Evolutionary conservation across 2,888 invertebrate genomes (phyloP).

Genomic region (Ormyrus rosae): DNA sequence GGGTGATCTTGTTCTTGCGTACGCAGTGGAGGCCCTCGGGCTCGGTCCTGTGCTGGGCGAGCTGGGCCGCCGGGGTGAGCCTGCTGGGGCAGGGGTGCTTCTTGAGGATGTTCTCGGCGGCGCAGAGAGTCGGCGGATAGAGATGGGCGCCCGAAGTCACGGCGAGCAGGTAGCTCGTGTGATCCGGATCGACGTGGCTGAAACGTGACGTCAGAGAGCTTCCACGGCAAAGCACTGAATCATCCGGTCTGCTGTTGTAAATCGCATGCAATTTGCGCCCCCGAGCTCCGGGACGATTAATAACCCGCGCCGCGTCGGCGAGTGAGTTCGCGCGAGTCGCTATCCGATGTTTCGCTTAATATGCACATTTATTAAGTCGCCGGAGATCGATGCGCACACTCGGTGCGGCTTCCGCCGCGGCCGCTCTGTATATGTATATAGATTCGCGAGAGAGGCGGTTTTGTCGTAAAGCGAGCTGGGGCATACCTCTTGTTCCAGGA

Average conservation of each 20-base stretch:
- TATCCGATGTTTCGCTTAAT: conserved; percentile 20
- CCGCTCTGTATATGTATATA: no score
- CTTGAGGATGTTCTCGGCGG: conserved; percentile 69
- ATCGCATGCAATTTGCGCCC: conserved; percentile 24
- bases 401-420: no score
- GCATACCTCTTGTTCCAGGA: conserved; percentile 73
- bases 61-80: conserved; percentile 47
- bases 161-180: conserved; percentile 72
- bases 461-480: no score
- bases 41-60: conserved; percentile 64
- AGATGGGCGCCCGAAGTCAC: conserved; percentile 71
- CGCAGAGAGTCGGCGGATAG: conserved; percentile 73
- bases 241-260: conserved; percentile 31
- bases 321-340: neutral
- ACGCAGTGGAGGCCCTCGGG: conserved; percentile 74
- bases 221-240: conserved; percentile 25
- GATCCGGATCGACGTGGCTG: conserved; percentile 69
- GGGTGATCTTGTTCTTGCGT: conserved; percentile 70
- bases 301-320: neutral
- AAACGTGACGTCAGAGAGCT: conserved; percentile 49
- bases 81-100: conserved; percentile 61
- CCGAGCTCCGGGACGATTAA: conserved; percentile 1
- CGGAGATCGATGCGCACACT: neutral
- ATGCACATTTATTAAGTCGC: conserved; percentile 26
- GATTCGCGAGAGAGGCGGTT: no score